phyloP scores from a whole-genome alignment of 2,888 invertebrate species.

The Mythimna lalbum region DNA sequence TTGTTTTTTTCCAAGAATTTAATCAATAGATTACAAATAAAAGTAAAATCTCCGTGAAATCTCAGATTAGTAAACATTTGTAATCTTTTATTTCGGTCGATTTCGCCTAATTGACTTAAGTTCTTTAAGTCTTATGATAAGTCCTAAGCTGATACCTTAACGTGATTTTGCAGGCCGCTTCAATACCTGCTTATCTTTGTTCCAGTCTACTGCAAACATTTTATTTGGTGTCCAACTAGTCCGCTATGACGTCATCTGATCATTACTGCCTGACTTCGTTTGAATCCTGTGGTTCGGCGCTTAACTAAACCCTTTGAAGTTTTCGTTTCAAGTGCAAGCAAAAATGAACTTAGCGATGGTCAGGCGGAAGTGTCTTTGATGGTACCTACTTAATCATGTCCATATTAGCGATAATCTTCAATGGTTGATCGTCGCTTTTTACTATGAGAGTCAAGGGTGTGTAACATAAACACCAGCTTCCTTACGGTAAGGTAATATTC shows the following conservation, averaged over 20 bases:
- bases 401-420: no score
- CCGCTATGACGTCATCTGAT: not conserved
- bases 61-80: slow-evolving; percentile 14
- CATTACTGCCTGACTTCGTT: no score
- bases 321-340: no score
- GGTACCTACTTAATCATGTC: no score
- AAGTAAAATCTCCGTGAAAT: slow-evolving; percentile 31
- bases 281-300: no score
- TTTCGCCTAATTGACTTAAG: slow-evolving; percentile 44
- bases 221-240: not conserved
- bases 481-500: no score
- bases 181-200: slow-evolving; percentile 4
- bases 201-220: slow-evolving; percentile 13
- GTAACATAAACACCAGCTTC: no score
- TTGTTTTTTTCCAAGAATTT: not conserved
- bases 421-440: no score
- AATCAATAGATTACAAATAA: slow-evolving; percentile 33
- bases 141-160: not conserved
- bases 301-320: no score
- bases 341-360: no score
- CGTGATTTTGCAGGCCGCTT: not conserved
- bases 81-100: slow-evolving; percentile 25
- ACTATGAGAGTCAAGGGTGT: no score
- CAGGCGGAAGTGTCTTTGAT: no score
- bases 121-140: slow-evolving; percentile 16